Percentiles rank a stretch among this genome's conserved stretches.
Evolutionary conservation across 2,113 vertebrate species (phyloP).

Genomic region (Urocitellus parryii): DNA sequence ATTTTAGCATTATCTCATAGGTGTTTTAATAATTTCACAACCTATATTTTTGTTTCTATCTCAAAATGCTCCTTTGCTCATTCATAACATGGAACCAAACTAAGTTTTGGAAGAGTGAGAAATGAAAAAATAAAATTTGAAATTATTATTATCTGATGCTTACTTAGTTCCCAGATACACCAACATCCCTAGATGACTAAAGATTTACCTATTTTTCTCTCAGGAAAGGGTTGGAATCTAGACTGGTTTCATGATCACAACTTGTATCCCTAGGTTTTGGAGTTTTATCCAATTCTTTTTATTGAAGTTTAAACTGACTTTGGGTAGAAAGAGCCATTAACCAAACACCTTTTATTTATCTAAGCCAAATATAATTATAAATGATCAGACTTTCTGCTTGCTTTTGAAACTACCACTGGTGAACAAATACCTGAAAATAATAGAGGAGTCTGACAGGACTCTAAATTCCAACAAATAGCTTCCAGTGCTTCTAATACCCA

Average conservation of each 20-base stretch:
- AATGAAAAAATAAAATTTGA: background rate
- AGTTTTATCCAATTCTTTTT: constrained; percentile 12
- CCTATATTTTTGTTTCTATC: constrained; percentile 11
- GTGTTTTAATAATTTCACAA: constrained; percentile 38
- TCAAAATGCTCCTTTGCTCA: constrained; percentile 8
- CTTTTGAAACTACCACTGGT: constrained; percentile 16
- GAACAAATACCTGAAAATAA: constrained; percentile 55
- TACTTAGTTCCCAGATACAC: background rate
- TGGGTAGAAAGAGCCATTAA: background rate
- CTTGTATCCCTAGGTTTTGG: background rate
- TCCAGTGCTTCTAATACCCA: background rate
- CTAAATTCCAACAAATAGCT: constrained; percentile 43
- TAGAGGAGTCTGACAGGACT: background rate
- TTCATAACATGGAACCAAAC: background rate
- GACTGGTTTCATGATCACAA: constrained; percentile 20
- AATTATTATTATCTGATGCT: background rate
- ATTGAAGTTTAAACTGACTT: constrained; percentile 68
- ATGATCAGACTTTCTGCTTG: background rate
- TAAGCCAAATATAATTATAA: constrained; percentile 35
- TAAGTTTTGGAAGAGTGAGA: constrained; percentile 19
- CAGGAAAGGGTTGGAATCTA: background rate
- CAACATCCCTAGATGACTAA: background rate
- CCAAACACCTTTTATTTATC: constrained; percentile 41
- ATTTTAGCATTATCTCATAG: background rate
- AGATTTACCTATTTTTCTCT: constrained; percentile 3